A percentile compares a stretch with the other conserved stretches of the same genome.
phyloP scores from a whole-genome alignment of 2,888 invertebrate species.

The Spilarctia lutea region DNA sequence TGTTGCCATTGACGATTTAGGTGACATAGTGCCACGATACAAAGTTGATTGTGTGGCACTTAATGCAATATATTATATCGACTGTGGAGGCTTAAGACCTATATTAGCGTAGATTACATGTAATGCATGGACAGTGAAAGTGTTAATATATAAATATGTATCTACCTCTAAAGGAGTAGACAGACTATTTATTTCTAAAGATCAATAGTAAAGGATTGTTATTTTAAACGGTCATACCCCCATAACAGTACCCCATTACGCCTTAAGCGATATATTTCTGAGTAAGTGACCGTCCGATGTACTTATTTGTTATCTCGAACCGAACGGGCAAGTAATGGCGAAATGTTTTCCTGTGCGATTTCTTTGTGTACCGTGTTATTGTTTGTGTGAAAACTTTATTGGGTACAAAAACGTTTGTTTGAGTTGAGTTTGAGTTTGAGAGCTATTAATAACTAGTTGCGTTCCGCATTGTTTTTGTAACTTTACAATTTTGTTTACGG shows the following conservation, averaged over 20 bases:
- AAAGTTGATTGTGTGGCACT: no score
- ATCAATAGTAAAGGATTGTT: conserved; percentile 27
- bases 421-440: no score
- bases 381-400: conserved; percentile 16
- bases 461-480: no score
- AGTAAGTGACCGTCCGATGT: conserved; percentile 14
- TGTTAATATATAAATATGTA: no score
- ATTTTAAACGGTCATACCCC: conserved; percentile 15
- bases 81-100: no score
- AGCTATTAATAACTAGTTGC: not conserved
- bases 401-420: not conserved
- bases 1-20: no score
- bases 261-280: conserved; percentile 8
- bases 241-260: conserved; percentile 7
- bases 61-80: no score
- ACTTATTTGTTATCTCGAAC: conserved; percentile 17
- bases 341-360: conserved; percentile 15
- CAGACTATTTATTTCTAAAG: not conserved
- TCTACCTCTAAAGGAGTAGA: no score
- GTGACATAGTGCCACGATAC: no score
- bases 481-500: no score
- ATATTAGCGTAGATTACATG: no score
- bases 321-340: conserved; percentile 20
- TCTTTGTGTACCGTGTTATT: conserved; percentile 18
- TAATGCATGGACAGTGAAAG: no score